Conservation (phyloP, 2,113 vertebrate species). For the Jacana jacana region DNA sequence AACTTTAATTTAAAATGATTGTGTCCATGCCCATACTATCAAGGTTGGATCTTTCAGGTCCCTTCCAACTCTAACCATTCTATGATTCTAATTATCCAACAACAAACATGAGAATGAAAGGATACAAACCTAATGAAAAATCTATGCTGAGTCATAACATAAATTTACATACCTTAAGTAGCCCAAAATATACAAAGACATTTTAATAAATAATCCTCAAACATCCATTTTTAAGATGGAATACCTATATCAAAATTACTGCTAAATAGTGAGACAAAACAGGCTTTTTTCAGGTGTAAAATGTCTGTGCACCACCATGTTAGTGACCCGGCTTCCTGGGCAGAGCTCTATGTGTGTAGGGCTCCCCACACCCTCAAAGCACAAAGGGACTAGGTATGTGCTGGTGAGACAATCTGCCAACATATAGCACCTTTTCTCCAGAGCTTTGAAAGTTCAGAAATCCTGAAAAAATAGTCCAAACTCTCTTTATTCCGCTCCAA, state of each 20-base stretch:
- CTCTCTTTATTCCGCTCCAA: background rate
- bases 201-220: background rate
- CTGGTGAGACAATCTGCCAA: fast-evolving
- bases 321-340: background rate
- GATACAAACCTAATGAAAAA: background rate
- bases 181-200: background rate
- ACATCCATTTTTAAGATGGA: background rate
- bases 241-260: background rate
- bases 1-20: too few species aligned
- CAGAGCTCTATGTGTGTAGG: background rate
- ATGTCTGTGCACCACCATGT: background rate
- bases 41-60: too few species aligned
- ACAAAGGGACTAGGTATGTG: background rate
- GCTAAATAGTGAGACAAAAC: background rate
- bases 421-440: background rate
- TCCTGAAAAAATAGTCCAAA: background rate
- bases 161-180: background rate
- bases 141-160: background rate
- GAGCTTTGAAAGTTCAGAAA: background rate
- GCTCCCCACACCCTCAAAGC: background rate
- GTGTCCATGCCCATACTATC: too few species aligned
- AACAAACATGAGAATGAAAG: background rate
- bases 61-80: too few species aligned
- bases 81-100: background rate
- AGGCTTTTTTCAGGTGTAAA: background rate